Conservation (phyloP, 2,113 vertebrate genomes). For the Alces alces region DNA sequence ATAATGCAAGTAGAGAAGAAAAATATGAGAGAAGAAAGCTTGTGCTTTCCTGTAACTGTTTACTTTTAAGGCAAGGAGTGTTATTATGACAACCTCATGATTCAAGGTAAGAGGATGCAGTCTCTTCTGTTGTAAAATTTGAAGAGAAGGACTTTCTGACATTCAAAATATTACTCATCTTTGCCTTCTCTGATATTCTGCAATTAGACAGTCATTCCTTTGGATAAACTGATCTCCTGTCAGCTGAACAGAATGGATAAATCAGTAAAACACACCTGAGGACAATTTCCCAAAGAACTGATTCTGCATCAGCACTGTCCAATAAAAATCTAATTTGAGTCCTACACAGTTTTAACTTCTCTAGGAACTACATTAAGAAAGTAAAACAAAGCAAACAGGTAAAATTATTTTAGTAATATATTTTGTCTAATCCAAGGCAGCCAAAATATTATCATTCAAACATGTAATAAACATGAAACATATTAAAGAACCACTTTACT, state of each 20-base stretch:
- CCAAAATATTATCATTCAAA: not conserved
- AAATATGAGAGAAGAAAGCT: not conserved
- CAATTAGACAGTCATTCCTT: not conserved
- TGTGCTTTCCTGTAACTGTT: not conserved
- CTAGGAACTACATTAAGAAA: not conserved
- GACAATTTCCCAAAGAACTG: not conserved
- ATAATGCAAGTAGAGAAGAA: not conserved
- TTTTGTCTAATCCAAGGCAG: not conserved
- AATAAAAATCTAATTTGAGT: not conserved
- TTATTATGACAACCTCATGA: not conserved
- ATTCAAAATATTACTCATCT: not conserved
- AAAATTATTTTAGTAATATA: not conserved
- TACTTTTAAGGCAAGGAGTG: not conserved
- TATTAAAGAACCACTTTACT: not conserved
- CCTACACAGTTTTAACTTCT: not conserved
- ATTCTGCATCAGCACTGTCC: rapidly evolving
- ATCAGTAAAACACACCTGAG: not conserved
- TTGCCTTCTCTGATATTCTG: not conserved
- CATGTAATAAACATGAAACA: not conserved
- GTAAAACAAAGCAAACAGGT: not conserved
- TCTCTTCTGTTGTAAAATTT: not conserved
- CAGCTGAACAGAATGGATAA: not conserved
- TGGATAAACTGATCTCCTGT: not conserved
- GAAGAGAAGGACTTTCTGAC: not conserved
- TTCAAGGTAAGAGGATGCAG: not conserved